Conservation (phyloP, 1,140 invertebrate genomes). For the Popillia japonica region DNA sequence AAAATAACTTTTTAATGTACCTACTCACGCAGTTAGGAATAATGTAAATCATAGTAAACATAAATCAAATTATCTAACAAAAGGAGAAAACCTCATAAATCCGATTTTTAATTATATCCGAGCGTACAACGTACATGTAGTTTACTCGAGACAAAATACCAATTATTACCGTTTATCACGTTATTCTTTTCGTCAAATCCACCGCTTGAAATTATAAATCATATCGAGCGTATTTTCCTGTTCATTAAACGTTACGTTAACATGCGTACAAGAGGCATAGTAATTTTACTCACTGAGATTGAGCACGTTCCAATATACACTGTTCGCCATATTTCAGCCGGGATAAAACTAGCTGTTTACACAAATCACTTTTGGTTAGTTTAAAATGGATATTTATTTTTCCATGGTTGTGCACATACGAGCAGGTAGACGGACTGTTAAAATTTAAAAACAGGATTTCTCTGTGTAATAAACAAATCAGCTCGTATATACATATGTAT, state of each 20-base stretch:
- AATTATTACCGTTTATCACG: not conserved
- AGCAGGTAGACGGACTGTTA: constrained; percentile 11
- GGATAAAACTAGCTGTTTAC: constrained; percentile 13
- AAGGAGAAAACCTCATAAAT: not conserved
- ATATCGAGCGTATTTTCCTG: not conserved
- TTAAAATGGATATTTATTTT: constrained; percentile 35
- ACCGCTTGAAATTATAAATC: not conserved
- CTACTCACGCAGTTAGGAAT: no score
- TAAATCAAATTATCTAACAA: not conserved
- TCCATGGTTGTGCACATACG: not conserved
- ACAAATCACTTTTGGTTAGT: constrained; percentile 15
- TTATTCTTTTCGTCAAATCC: not conserved
- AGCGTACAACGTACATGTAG: not conserved
- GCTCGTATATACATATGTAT: not conserved
- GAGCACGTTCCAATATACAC: not conserved
- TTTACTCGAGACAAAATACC: not conserved
- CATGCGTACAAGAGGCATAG: not conserved
- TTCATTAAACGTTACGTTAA: not conserved
- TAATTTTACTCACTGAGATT: not conserved
- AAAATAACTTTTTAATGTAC: no score
- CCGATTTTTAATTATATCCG: constrained; percentile 1
- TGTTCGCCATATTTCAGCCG: not conserved
- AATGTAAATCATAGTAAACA: not conserved
- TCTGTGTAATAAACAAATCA: not conserved
- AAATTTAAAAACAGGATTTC: constrained; percentile 26